phyloP scores from a whole-genome alignment of 2,113 vertebrate species.

The Atractosteus spatula region DNA sequence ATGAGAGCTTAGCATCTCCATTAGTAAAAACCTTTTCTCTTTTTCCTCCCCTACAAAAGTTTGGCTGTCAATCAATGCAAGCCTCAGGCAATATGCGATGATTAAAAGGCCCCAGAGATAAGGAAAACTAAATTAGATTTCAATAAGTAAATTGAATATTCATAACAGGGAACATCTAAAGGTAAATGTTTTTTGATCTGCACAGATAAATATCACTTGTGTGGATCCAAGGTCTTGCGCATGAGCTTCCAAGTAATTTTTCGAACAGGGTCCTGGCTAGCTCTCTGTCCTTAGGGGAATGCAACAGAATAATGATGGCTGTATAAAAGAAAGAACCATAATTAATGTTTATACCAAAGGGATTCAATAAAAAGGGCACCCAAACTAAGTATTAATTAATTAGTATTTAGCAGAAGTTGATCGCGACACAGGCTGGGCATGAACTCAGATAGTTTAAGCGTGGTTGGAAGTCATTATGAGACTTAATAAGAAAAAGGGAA shows the following conservation, averaged over 20 bases:
- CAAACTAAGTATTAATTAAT: constrained; percentile 71
- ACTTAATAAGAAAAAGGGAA: constrained; percentile 47
- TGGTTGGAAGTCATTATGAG: constrained; percentile 46
- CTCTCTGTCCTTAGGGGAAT: constrained; percentile 58
- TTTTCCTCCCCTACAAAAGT: constrained; percentile 66
- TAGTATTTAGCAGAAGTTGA: constrained; percentile 72
- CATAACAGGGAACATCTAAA: constrained; percentile 95
- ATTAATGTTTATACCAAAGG: constrained; percentile 78
- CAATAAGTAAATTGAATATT: constrained; percentile 98
- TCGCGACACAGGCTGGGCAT: constrained; percentile 39
- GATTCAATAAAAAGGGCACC: constrained; percentile 75
- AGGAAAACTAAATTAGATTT: constrained; percentile 97
- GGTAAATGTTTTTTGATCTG: constrained; percentile 80
- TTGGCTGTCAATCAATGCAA: constrained; percentile 91
- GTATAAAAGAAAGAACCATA: constrained; percentile 69
- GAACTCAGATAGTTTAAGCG: constrained; percentile 39
- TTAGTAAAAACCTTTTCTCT: constrained; percentile 49
- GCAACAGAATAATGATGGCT: constrained; percentile 64
- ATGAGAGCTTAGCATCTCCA: constrained; percentile 46
- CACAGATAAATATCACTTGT: constrained; percentile 74
- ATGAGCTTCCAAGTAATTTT: constrained; percentile 60
- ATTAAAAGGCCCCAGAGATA: constrained; percentile 97
- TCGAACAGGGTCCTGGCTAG: constrained; percentile 54
- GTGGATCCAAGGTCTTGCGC: constrained; percentile 70
- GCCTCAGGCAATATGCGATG: constrained; percentile 90